Percentiles rank a stretch among this genome's conserved stretches.
These are phyloP conservation scores for Chymomyza caudatula DNA, from an alignment of 2,888 invertebrate species.

Conservation along the genomic window DNA sequence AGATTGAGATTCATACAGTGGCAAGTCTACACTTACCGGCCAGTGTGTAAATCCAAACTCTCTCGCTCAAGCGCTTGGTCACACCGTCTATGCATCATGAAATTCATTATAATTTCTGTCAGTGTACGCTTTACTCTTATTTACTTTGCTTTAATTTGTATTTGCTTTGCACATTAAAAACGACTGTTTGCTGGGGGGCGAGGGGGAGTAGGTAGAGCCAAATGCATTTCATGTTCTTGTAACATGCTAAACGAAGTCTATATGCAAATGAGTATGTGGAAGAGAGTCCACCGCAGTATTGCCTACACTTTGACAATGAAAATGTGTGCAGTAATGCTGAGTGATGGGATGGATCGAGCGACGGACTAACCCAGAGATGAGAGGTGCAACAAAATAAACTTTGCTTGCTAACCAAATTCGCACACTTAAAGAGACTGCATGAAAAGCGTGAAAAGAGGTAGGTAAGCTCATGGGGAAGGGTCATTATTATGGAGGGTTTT, in stretches of 20 bases:
- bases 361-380: not conserved
- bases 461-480: conserved; percentile 5
- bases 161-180: conserved; percentile 59
- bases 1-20: conserved; percentile 17
- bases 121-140: conserved; percentile 40
- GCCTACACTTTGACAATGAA: conserved; percentile 7
- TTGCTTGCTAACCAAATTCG: conserved; percentile 29
- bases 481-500: not conserved
- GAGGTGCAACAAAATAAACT: conserved; percentile 33
- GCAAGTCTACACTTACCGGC: not conserved
- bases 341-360: not conserved
- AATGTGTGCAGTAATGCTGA: no score
- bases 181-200: conserved; percentile 20
- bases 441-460: not conserved
- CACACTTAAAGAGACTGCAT: not conserved
- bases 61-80: not conserved
- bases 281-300: not conserved
- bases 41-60: not conserved
- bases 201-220: not conserved
- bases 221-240: not conserved
- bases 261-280: conserved; percentile 4
- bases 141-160: conserved; percentile 62
- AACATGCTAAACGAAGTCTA: conserved; percentile 11
- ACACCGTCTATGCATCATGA: conserved; percentile 26
- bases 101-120: conserved; percentile 50